Evolutionary conservation across 2,113 vertebrate genomes (phyloP), one percentile per base, ranked within the genome.

Genomic region (Nothobranchius furzeri): DNA sequence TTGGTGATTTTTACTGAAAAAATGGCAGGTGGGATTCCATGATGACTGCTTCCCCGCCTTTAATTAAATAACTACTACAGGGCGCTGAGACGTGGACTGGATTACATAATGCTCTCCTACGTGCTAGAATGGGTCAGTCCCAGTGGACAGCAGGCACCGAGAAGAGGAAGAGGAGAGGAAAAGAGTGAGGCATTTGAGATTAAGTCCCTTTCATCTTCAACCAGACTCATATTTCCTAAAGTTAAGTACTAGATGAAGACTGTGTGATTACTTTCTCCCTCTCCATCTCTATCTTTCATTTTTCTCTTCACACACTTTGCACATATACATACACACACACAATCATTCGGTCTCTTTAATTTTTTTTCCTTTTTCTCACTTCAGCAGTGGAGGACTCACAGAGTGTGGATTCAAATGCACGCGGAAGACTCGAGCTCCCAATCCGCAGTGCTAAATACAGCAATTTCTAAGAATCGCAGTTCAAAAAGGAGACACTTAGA

Each of bases 181-280:
- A 89, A 20, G 20, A 20, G 20, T 20, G 84, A 89, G 82, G 82
- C 73, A 80, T 67, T 87, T 71, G 87, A 89, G 85, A 90, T 89
- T 87, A 89, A 91, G 88, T 89, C 87, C 80, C 85, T 92, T 93
- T 93, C 89, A 93, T 92, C 89, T 92, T 91, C 87, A 88, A 92
- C 75, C 84, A 88, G 87, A 85, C 83, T 88, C 78, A 87, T 89
- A 90, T 90, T 90, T 91, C 87, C 86, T 85, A 86, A 91, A 91
- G 88, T 87, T 88, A 87, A 87, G 84, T 81, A 87, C 64, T 73
- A 88, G 82, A 91, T 89, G 87, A 89, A 80, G 79, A 89, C 85
- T 87, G 82, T 73, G 66, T 64, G 79, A 84, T 87, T 84, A 74
- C 81, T 86, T 81, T 76, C 76, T 69, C 71, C 65, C 79, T 70